Percentiles rank a stretch among this genome's conserved stretches.
Evolutionary conservation across 2,888 invertebrate genomes (phyloP).

Genomic region (Pristionchus exspectatus): DNA sequence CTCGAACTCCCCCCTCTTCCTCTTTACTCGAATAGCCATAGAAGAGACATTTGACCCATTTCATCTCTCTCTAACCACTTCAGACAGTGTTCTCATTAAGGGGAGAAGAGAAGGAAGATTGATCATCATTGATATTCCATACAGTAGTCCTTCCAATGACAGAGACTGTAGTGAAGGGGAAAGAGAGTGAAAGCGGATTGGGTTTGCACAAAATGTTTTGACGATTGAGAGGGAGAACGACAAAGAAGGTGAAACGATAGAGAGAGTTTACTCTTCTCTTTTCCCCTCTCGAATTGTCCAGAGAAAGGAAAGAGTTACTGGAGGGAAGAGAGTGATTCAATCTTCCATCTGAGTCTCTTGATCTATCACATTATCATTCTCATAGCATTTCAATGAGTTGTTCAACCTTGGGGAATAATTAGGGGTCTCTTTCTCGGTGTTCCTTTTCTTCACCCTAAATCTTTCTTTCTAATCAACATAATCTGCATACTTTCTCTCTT

Average conservation of each 20-base stretch:
- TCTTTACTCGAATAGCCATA: neutral
- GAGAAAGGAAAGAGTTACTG: neutral
- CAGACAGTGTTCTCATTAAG: neutral
- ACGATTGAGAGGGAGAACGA: neutral
- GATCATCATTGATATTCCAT: neutral
- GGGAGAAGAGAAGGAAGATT: neutral
- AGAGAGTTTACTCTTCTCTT: neutral
- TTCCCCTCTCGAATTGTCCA: neutral
- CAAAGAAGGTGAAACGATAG: constrained; percentile 20
- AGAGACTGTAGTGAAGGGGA: neutral
- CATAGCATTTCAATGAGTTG: neutral
- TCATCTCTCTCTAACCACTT: neutral
- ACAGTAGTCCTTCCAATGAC: neutral
- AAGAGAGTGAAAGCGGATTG: constrained; percentile 25
- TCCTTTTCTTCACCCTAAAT: neutral
- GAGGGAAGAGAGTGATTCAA: neutral
- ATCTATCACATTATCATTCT: neutral
- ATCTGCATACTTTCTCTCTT: constrained; percentile 18
- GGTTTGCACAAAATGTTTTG: constrained; percentile 21
- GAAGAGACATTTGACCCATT: constrained; percentile 22
- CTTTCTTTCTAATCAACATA: constrained; percentile 10
- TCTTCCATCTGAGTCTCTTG: too few species aligned
- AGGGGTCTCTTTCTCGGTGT: constrained; percentile 9
- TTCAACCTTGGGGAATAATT: neutral
- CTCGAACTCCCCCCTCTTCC: constrained; percentile 11